phyloP scores from a whole-genome alignment of 1,140 invertebrate species.

The roundworm (Caenorhabditis elegans) region WBcel235 BX284603.4:5735001-5735500 shows the following conservation, averaged over 20 bases:
- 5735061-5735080: no score
- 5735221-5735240: neutral
- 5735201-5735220: neutral
- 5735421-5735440: neutral
- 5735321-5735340: no score
- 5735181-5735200: neutral
- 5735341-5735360: no score
- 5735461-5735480: neutral
- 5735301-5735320: no score
- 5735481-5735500: neutral
- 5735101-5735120: no score
- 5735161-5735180: conserved; percentile 19
- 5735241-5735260: neutral
- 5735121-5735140: no score
- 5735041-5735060: no score
- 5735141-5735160: neutral
- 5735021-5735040: no score
- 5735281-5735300: neutral
- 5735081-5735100: no score
- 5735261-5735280: neutral
- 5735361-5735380: no score
- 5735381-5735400: no score
- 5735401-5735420: neutral
- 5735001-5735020: no score
- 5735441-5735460: conserved; percentile 1